phyloP scores from a whole-genome alignment of 2,113 vertebrate species.

The Stictonetta naevosa region DNA sequence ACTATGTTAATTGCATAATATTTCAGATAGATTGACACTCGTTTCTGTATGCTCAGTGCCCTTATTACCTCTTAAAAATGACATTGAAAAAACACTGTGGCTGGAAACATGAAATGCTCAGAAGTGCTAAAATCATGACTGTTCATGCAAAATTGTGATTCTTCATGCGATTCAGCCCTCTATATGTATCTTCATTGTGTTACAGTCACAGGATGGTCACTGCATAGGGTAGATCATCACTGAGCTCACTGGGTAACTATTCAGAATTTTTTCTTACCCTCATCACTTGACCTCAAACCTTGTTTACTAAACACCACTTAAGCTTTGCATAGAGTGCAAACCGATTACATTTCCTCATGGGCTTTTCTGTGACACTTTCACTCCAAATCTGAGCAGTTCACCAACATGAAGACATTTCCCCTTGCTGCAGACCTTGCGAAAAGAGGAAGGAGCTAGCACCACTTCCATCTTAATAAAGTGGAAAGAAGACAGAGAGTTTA shows the following conservation, averaged over 20 bases:
- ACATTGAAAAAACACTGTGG: neutral
- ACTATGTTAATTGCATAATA: neutral
- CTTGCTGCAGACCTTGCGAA: neutral
- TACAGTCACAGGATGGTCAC: neutral
- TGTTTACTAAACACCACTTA: slow-evolving; percentile 55
- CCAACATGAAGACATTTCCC: neutral
- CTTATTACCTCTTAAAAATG: neutral
- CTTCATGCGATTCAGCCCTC: neutral
- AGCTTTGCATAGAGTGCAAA: slow-evolving; percentile 35
- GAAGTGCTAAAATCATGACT: neutral
- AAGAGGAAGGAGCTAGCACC: neutral
- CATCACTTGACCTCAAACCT: slow-evolving; percentile 48
- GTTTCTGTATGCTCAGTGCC: neutral
- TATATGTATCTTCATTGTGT: neutral
- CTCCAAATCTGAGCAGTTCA: neutral
- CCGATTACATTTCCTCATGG: slow-evolving; percentile 34
- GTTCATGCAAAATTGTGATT: neutral
- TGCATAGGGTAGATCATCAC: neutral
- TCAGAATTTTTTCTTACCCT: slow-evolving; percentile 21
- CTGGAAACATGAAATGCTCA: neutral
- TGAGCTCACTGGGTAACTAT: neutral
- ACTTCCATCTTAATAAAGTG: neutral
- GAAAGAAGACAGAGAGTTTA: neutral
- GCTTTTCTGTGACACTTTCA: slow-evolving; percentile 50
- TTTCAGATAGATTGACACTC: neutral